Conservation (phyloP, 2,113 vertebrate species). For the Eurypyga helias region DNA sequence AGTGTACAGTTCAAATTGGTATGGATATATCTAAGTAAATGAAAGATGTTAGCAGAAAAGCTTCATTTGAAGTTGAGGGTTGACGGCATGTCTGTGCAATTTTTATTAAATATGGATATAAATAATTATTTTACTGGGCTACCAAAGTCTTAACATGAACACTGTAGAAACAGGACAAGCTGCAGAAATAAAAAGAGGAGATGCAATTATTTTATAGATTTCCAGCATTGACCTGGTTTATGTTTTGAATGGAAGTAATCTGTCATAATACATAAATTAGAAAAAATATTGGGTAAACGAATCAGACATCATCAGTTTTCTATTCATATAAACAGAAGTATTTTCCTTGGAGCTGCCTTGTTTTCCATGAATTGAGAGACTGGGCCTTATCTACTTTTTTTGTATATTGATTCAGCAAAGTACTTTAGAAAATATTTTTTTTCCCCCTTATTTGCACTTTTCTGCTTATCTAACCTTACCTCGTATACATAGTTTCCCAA, state of each 20-base stretch:
- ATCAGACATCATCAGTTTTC: not conserved
- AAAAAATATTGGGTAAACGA: not conserved
- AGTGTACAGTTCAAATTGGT: not conserved
- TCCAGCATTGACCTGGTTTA: not conserved
- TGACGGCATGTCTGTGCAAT: not conserved
- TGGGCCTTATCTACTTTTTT: not conserved
- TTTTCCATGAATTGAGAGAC: not conserved
- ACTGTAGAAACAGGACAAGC: not conserved
- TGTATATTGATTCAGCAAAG: not conserved
- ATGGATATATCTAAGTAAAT: not conserved
- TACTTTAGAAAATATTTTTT: not conserved
- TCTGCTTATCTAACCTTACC: not conserved
- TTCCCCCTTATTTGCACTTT: not conserved
- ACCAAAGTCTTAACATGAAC: not conserved
- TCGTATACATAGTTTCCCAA: not conserved
- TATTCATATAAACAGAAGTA: not conserved
- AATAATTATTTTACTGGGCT: not conserved
- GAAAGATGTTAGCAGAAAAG: not conserved
- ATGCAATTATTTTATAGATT: not conserved
- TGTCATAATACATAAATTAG: not conserved
- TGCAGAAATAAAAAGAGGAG: not conserved
- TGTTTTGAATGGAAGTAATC: not conserved
- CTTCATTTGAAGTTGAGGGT: not conserved
- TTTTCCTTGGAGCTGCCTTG: not conserved
- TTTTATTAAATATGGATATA: not conserved